Base-by-base conservation (phyloP, 2,113 vertebrate species). In the Okapia johnstoni region DNA sequence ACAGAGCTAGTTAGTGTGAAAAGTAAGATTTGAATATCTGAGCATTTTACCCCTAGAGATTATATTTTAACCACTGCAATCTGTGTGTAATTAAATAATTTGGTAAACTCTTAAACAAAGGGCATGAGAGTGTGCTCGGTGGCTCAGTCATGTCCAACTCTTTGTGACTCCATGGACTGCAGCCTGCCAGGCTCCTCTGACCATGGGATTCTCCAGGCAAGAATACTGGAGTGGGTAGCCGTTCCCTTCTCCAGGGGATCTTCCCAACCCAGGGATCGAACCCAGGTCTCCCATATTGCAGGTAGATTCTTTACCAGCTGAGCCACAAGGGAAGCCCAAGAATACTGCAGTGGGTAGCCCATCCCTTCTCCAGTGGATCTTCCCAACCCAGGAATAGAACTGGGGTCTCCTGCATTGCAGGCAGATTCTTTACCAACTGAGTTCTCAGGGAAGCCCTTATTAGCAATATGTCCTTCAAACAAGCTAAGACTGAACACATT, bases 1-100 rank as follows among this genome's bases (percentile, higher is more conserved):
- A 97, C 46, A 81, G 21, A 97, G 30, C 84, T 96, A 93, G 66
- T 63, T 94, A 95, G 61, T 96, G 66, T 96, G 90, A 96, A 95
- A 96, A 81, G 70, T 46, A 85, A 96, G 63, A 93, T 77, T 48
- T 73, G 63, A 91, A 88, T 28, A 84, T 87, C 73, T 81, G 57
- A 95, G 80, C 66, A 88, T 85, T 93, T 97, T 90, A 92, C 30
- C 80, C 52, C 19, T 14, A 83, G 28, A 97, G 61, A 95, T 57
- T 55, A 13, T 63, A 23, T 96, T 96, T 96, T 88, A 96, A 87
- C 87, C 73, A 92, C 15, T 58, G 91, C n/a, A 84, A 23, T 90
- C 17, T 85, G 61, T 89, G 50, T 93, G 10, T 77, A 91, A 96
- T 84, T 91, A 95, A 93, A 97, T 76, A 96, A 94, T 91, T 48